A percentile compares a stretch with the other conserved stretches of the same genome.
Evolutionary conservation across 2,888 invertebrate genomes (phyloP).

Genomic region (Anoplius nigerrimus): DNA sequence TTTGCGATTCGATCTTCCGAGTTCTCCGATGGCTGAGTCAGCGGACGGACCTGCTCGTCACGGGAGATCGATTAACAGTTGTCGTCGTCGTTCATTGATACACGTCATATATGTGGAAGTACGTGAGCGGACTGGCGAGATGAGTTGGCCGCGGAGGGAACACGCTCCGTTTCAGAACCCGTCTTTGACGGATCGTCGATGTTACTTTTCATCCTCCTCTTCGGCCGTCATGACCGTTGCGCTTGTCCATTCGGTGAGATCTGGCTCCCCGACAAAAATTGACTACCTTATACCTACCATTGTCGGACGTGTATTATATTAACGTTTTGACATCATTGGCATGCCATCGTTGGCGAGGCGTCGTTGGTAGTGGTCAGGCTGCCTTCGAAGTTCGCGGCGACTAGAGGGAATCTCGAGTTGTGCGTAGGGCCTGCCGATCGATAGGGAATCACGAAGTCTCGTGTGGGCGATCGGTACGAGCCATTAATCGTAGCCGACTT

Average conservation of each 20-base stretch:
- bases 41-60: conserved; percentile 13
- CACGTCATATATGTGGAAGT: conserved; percentile 13
- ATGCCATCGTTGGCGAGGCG: too few relatives aligned
- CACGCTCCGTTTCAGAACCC: not conserved
- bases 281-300: too few relatives aligned
- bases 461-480: conserved; percentile 28
- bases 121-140: conserved; percentile 6
- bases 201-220: not conserved
- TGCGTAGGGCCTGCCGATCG: conserved; percentile 4
- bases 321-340: too few relatives aligned
- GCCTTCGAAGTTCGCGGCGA: not conserved
- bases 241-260: not conserved
- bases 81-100: conserved; percentile 22
- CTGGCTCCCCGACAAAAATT: too few relatives aligned
- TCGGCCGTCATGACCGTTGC: not conserved
- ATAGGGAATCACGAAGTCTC: conserved; percentile 37
- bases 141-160: not conserved
- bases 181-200: not conserved
- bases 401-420: not conserved
- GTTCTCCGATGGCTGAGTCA: conserved; percentile 14
- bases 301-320: too few relatives aligned
- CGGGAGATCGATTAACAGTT: conserved; percentile 26
- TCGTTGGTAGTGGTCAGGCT: too few relatives aligned
- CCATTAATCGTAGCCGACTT: conserved; percentile 36
- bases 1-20: conserved; percentile 31